Evolutionary conservation across 2,797 vertebrate species (phyloP).

Genomic region (Schizopygopsis malacanthus): DNA sequence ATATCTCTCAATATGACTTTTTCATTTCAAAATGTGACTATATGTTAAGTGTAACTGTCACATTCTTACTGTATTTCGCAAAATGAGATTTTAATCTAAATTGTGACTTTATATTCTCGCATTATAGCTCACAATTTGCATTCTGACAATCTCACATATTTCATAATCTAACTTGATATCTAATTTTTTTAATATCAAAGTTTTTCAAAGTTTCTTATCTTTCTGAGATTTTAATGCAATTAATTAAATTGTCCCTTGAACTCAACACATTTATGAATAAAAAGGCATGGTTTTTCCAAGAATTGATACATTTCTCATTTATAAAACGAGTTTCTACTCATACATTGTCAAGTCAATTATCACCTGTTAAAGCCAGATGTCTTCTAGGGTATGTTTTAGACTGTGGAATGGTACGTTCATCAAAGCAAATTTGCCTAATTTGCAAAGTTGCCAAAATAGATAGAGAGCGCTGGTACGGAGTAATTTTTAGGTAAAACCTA

Average conservation of each 20-base stretch:
- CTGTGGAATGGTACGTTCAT: conserved; percentile 4
- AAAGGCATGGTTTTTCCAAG: background rate
- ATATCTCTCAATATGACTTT: background rate
- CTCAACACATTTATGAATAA: background rate
- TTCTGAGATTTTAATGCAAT: background rate
- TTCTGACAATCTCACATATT: background rate
- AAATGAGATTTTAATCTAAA: background rate
- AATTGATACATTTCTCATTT: background rate
- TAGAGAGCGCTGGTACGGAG: background rate
- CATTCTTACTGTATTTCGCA: background rate
- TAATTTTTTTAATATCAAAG: background rate
- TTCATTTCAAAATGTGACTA: background rate
- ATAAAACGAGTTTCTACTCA: background rate
- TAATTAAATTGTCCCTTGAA: background rate
- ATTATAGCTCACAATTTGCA: background rate
- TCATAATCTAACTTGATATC: background rate
- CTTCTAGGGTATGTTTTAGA: background rate
- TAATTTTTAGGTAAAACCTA: conserved; percentile 22
- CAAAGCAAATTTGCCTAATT: conserved; percentile 20
- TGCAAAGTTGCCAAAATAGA: background rate
- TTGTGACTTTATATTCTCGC: background rate
- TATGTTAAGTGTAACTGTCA: background rate
- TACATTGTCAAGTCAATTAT: background rate
- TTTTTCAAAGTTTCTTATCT: background rate
- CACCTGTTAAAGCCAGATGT: background rate